phyloP scores from a whole-genome alignment of 2,797 vertebrate species.

The Cichlasoma orientale region DNA sequence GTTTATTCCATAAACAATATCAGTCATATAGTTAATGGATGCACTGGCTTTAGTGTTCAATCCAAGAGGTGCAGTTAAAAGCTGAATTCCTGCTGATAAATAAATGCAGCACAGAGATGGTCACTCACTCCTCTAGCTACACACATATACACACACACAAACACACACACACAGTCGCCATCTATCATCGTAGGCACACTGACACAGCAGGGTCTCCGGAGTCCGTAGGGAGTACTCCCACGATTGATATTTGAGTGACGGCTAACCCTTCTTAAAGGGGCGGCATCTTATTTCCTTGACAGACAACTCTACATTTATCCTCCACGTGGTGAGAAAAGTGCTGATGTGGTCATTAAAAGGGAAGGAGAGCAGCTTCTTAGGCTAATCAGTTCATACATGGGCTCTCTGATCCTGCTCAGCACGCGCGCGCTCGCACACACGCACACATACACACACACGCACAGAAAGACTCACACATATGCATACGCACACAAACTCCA shows the following conservation, averaged over 20 bases:
- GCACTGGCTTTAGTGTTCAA: constrained; percentile 27
- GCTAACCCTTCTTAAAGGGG: constrained; percentile 72
- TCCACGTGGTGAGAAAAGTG: constrained; percentile 70
- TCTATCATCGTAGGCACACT: constrained; percentile 62
- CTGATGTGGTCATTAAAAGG: constrained; percentile 82
- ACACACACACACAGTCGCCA: constrained; percentile 39
- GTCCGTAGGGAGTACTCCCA: constrained; percentile 58
- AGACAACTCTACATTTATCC: constrained; percentile 74
- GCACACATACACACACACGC: constrained; percentile 36
- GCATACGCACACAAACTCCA: constrained; percentile 60
- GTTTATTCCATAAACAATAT: constrained; percentile 42
- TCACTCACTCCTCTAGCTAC: constrained; percentile 30
- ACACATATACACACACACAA: constrained; percentile 19
- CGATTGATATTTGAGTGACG: constrained; percentile 72
- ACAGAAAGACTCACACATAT: constrained; percentile 11
- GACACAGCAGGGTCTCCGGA: constrained; percentile 70
- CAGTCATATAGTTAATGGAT: constrained; percentile 47
- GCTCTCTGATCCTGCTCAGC: constrained; percentile 70
- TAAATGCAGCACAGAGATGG: constrained; percentile 49
- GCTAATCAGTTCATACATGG: constrained; percentile 82
- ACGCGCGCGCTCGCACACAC: constrained; percentile 10
- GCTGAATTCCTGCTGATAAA: constrained; percentile 55
- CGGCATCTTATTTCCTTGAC: constrained; percentile 70
- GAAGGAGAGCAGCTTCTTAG: constrained; percentile 74
- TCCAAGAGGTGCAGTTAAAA: constrained; percentile 50